These are phyloP conservation scores for Stenchaetothrips biformis DNA, from an alignment of 2,888 invertebrate species.

Conservation along the genomic window DNA sequence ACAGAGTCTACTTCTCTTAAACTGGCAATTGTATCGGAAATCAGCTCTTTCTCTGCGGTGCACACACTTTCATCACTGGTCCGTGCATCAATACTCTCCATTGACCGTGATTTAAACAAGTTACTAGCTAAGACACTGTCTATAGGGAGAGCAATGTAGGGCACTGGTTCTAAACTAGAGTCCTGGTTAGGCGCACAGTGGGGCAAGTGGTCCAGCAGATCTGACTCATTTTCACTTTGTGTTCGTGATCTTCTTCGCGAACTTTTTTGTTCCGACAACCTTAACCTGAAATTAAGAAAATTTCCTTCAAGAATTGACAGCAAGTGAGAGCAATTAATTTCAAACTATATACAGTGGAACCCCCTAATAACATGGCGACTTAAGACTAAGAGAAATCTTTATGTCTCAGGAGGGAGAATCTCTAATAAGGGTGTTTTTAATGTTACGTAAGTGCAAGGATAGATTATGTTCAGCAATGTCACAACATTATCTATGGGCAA, in stretches of 20 bases:
- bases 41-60: not conserved
- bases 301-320: too few species aligned
- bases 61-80: not conserved
- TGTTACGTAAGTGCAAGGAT: too few species aligned
- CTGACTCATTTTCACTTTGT: not conserved
- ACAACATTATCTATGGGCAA: too few species aligned
- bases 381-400: not conserved
- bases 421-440: not conserved
- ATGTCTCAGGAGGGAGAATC: not conserved
- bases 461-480: not conserved
- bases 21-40: not conserved
- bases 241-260: not conserved
- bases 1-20: not conserved
- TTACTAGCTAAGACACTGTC: not conserved
- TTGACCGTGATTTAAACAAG: not conserved
- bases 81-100: constrained; percentile 14
- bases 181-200: not conserved
- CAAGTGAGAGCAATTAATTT: too few species aligned
- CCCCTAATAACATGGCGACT: too few species aligned
- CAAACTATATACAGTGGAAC: too few species aligned
- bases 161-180: not conserved
- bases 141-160: not conserved
- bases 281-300: not conserved
- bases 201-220: not conserved
- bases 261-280: not conserved